phyloP scores from a whole-genome alignment of 2,797 vertebrate genomes.

The Amblyopsis hoosieri region DNA sequence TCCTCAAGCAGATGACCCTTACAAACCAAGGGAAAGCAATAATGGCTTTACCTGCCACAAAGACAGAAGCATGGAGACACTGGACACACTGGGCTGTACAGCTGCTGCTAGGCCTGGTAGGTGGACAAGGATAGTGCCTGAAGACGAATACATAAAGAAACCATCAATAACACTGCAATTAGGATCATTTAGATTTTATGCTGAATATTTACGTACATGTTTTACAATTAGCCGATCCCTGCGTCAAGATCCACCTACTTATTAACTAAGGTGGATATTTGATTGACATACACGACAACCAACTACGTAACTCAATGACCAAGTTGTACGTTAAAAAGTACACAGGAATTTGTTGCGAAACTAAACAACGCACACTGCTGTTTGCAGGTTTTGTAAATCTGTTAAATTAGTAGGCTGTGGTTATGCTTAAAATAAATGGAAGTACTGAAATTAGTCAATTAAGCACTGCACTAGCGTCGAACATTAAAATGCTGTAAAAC shows the following conservation, averaged over 20 bases:
- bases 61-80: constrained; percentile 88
- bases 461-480: not conserved
- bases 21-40: no score
- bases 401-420: no score
- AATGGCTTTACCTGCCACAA: constrained; percentile 85
- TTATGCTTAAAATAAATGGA: no score
- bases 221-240: not conserved
- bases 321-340: no score
- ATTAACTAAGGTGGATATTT: not conserved
- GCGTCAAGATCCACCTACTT: no score
- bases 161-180: no score
- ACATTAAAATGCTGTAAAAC: not conserved
- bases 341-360: no score
- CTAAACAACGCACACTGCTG: no score
- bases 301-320: no score
- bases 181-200: not conserved
- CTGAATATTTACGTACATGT: not conserved
- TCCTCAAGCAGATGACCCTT: no score
- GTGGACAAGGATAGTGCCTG: constrained; percentile 87
- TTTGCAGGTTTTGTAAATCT: no score
- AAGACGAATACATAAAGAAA: not conserved
- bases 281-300: no score
- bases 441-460: not conserved
- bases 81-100: constrained; percentile 84
- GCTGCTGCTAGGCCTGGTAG: constrained; percentile 67